These are phyloP conservation scores for Colossoma macropomum DNA, from an alignment of 2,113 vertebrate species.

Conservation along the genomic window DNA sequence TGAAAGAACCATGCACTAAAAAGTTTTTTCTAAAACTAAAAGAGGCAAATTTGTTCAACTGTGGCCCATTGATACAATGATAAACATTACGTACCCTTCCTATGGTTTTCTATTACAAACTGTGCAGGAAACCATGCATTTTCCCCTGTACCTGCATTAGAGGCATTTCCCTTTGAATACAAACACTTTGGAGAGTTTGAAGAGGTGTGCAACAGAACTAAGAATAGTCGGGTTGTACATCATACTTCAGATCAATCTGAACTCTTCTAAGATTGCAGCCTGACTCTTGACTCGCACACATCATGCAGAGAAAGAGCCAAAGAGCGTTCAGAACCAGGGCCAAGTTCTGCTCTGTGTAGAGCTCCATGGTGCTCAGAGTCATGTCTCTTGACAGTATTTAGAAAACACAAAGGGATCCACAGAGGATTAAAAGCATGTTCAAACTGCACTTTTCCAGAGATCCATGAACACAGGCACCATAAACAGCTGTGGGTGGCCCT, in stretches of 20 bases:
- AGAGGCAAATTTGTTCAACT: no score
- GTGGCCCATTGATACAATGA: no score
- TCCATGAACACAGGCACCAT: slow-evolving; percentile 35
- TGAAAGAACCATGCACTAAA: no score
- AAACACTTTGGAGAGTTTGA: neutral
- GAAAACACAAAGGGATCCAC: slow-evolving; percentile 59
- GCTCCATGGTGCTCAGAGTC: slow-evolving; percentile 38
- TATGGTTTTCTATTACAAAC: neutral
- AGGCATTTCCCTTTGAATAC: neutral
- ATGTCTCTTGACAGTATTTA: slow-evolving; percentile 66
- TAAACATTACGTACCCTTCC: neutral
- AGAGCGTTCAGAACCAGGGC: slow-evolving; percentile 25
- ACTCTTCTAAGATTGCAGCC: neutral
- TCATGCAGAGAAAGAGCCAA: slow-evolving; percentile 17
- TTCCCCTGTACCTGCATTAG: no score
- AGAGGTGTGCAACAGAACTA: slow-evolving; percentile 3
- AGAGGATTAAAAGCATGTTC: slow-evolving; percentile 62
- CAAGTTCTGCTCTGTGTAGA: slow-evolving; percentile 28
- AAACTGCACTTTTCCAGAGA: slow-evolving; percentile 52
- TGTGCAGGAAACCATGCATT: neutral
- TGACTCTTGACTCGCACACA: slow-evolving; percentile 40
- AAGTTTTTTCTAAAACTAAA: neutral
- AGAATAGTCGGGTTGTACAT: slow-evolving; percentile 15
- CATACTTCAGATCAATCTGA: slow-evolving; percentile 51
- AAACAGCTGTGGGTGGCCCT: slow-evolving; percentile 59